Evolutionary conservation across 2,797 vertebrate species (phyloP).

Genomic region (Thamnophis elegans): DNA sequence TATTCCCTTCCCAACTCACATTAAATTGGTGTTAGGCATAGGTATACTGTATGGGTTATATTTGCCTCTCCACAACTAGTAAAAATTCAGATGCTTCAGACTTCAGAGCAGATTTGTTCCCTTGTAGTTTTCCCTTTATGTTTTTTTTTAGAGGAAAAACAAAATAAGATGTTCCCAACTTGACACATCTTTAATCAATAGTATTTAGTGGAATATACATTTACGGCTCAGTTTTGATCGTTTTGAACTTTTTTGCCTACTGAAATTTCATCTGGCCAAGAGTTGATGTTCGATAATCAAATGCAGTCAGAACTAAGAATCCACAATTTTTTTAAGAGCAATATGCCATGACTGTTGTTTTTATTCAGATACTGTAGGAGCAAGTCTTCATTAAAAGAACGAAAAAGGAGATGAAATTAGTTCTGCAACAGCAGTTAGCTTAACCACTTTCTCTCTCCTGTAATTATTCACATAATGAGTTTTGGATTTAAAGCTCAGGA

Average conservation of each 20-base stretch:
- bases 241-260: not conserved
- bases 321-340: not conserved
- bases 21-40: not conserved
- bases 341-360: not conserved
- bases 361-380: not conserved
- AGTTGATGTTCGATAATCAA: not conserved
- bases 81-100: not conserved
- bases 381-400: not conserved
- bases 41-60: not conserved
- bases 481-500: not conserved
- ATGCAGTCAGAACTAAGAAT: not conserved
- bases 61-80: not conserved
- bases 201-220: not conserved
- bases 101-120: not conserved
- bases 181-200: not conserved
- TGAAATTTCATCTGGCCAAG: not conserved
- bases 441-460: not conserved
- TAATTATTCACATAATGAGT: not conserved
- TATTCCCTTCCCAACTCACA: not conserved
- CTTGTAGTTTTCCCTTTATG: not conserved
- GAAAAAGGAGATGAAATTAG: not conserved
- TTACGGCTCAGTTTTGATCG: not conserved
- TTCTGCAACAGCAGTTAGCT: constrained; percentile 8
- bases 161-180: not conserved
- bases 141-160: not conserved